Evolutionary conservation across 1,140 invertebrate species (phyloP).

Genomic region (Listronotus oregonensis): DNA sequence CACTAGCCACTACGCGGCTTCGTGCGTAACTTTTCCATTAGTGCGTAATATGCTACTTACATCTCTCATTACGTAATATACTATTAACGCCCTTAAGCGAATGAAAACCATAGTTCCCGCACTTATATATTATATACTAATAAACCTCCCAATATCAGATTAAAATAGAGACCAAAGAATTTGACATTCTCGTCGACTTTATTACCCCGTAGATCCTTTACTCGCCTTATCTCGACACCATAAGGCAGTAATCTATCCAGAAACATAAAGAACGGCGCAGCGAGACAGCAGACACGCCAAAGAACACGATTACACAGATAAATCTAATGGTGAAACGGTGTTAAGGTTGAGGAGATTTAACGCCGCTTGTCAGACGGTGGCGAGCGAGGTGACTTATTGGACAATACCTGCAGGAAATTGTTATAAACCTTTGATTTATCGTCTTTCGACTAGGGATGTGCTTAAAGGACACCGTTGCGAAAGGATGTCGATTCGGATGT

Average conservation of each 20-base stretch:
- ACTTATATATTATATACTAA: no score
- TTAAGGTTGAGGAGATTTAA: constrained; percentile 24
- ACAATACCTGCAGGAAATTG: constrained; percentile 26
- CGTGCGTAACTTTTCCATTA: no score
- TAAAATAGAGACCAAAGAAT: no score
- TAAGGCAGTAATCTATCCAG: constrained; percentile 17
- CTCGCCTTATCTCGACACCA: constrained; percentile 14
- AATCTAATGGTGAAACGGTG: constrained; percentile 32
- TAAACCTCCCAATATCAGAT: no score
- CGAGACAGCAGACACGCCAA: constrained; percentile 29
- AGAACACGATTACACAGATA: constrained; percentile 32
- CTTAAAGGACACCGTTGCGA: no score
- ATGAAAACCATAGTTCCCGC: no score
- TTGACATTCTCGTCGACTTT: constrained; percentile 7
- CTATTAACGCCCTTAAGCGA: no score
- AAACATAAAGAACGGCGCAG: constrained; percentile 15
- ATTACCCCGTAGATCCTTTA: constrained; percentile 9
- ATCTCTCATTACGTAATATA: no score
- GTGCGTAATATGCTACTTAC: no score
- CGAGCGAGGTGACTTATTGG: constrained; percentile 21
- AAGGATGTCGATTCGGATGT: no score
- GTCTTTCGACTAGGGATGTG: no score
- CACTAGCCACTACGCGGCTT: no score
- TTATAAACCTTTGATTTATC: constrained; percentile 9
- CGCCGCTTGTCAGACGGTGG: constrained; percentile 14